Base-by-base conservation (phyloP, 2,888 invertebrate species). In the Polyploca ridens region DNA sequence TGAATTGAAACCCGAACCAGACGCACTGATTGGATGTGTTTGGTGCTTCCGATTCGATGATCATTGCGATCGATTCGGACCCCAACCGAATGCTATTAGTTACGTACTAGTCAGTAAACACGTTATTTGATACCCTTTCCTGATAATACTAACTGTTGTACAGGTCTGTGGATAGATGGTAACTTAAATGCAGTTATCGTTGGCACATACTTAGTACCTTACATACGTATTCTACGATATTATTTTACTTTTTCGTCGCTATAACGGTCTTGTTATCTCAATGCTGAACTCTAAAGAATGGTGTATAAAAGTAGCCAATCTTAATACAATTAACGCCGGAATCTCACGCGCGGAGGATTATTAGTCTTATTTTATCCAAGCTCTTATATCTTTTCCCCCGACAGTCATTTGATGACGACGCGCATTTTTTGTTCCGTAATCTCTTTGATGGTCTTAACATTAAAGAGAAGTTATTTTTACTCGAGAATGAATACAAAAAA, bases 401-500 rank as follows among this genome's bases (percentile, higher is more conserved):
- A 54, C 75, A 73, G 78, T 80, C 79, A 78, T 81, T 76, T 75
- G 78, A 81, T 81, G 81, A 83, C 76, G 72, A 71, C 66, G 79
- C 80, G 68, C 71, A 71, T 76, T 75, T 77, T 73, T 77, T 79
- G 69, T 69, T 68, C 67, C 73, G 76, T 82, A 82, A 84, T 84
- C 84, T 82, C 78, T 81, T 79, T 84, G 83, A 83, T 83, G 84
- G 77, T 74, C 64, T 68, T 68, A 74, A 73, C 73, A 70, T 73
- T 69, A 75, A 78, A 71, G 54, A 74, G 81, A 79, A 72, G 75
- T 61, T 61, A 61, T 61, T 61, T 61, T 61, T 61, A 61, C 41
- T 13, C 16, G 35, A 41, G 61, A 61, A 41, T 41, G 14, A 61
- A 61, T 61, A 61, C 16, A 59, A 59, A 35, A 41, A 60, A 16